Base-by-base conservation (phyloP, 2,888 invertebrate genomes). In the Drosophila koepferae region DNA sequence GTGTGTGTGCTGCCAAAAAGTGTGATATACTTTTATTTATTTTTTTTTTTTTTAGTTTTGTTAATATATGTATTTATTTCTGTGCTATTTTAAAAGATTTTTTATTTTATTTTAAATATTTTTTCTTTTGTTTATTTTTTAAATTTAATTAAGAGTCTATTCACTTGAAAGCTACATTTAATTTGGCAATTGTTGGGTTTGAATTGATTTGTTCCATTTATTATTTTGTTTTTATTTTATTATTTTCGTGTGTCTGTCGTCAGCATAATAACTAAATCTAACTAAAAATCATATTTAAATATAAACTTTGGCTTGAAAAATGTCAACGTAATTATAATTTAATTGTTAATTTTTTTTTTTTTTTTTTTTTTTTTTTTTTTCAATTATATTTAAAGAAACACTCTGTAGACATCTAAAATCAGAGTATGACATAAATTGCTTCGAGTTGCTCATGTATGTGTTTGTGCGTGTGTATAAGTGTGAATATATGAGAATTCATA, bases 161-260 rank as follows among this genome's bases (percentile, higher is more conserved):
- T 88, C 88, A 89, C 80, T 89, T 91, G 91, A 93, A 92, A 93
- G 91, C 93, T 93, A 92, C 91, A 89, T 88, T 87, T 91, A 91
- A 92, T 92, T 92, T 92, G 93, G 92, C 92, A 93, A 92, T 92
- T 92, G 91, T 92, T 92, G 92, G 93, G 92, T 92, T 91, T 90
- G 90, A 91, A 90, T 90, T 89, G 64, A 72, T 81, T 78, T 74
- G 72, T 71, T 82, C 51, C 49, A 63, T 56, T 63, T 70, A 61
- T 65, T 63, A 61, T 59, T 58, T 48, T 49, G 14, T 55, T 70
- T 72, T 65, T 6, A 7, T 20, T 53, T 20, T 36, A 55, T 14
- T 58, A 67, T 72, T 31, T 68, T 64, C 59, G 38, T 77, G 55
- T 77, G 56, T 69, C 64, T 77, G 68, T 70, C 75, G 65, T 75